Conservation (phyloP, 2,113 vertebrate species). For the Suricata suricatta region DNA sequence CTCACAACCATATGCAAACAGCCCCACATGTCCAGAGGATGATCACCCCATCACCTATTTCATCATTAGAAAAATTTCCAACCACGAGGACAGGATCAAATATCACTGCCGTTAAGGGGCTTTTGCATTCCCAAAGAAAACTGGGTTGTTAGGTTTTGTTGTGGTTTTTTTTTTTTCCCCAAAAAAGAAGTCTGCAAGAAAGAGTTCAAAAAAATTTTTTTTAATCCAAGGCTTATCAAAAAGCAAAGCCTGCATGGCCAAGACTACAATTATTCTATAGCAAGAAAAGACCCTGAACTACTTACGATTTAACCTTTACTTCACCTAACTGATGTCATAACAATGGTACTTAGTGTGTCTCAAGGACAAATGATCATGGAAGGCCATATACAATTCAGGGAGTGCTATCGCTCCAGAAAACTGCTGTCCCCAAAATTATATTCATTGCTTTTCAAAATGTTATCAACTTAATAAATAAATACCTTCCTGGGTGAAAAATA, state of each 20-base stretch:
- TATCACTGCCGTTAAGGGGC: background rate
- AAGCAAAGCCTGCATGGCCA: constrained; percentile 61
- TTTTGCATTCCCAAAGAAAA: constrained; percentile 27
- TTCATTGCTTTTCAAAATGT: constrained; percentile 95
- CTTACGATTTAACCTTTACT: constrained; percentile 85
- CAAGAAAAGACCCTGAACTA: constrained; percentile 80
- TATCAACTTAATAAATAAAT: constrained; percentile 96
- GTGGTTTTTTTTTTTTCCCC: background rate
- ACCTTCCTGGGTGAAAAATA: constrained; percentile 89
- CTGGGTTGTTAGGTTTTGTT: background rate
- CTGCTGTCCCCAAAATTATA: constrained; percentile 93
- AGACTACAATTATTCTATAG: constrained; percentile 80
- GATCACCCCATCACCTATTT: background rate
- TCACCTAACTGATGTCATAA: constrained; percentile 86
- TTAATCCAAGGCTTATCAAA: constrained; percentile 70
- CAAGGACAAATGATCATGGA: constrained; percentile 89
- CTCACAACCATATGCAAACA: accelerated
- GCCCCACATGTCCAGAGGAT: background rate
- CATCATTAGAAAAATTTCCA: constrained; percentile 12
- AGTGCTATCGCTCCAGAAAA: constrained; percentile 88
- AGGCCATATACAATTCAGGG: constrained; percentile 86
- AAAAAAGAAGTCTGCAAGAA: constrained; percentile 50
- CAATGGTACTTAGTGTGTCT: constrained; percentile 84
- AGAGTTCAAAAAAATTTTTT: constrained; percentile 61
- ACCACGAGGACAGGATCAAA: background rate